Evolutionary conservation across 2,113 vertebrate genomes (phyloP).

Genomic region (Trichomycterus rosablanca): DNA sequence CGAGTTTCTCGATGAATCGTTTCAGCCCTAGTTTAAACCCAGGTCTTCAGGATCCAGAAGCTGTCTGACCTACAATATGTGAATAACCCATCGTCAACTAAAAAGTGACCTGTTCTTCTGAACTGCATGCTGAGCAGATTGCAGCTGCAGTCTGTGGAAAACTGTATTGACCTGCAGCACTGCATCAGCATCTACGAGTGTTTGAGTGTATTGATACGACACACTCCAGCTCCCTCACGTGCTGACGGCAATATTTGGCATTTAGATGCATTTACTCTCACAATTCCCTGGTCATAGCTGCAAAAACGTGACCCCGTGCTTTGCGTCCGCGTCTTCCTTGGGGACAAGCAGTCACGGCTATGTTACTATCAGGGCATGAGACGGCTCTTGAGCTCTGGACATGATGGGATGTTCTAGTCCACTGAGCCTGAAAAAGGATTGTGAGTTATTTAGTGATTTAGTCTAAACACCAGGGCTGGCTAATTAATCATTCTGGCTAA

Average conservation of each 20-base stretch:
- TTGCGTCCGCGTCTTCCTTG: not conserved
- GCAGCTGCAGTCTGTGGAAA: not conserved
- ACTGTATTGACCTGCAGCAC: constrained; percentile 16
- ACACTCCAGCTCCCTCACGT: not conserved
- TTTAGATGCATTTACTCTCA: constrained; percentile 15
- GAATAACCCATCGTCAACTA: not conserved
- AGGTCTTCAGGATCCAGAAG: too few relatives aligned
- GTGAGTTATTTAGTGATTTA: not conserved
- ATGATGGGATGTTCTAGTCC: not conserved
- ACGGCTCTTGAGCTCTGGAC: not conserved
- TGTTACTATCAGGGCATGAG: not conserved
- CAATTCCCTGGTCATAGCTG: constrained; percentile 15
- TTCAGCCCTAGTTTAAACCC: too few relatives aligned
- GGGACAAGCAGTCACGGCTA: not conserved
- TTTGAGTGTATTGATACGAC: not conserved
- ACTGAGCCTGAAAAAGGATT: not conserved
- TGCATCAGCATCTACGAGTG: not conserved
- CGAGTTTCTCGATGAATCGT: too few relatives aligned
- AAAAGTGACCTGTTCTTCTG: not conserved
- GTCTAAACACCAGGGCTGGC: too few relatives aligned
- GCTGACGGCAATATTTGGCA: constrained; percentile 18
- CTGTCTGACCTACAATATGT: too few relatives aligned
- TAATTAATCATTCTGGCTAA: constrained; percentile 12
- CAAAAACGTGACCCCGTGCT: constrained; percentile 25
- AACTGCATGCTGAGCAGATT: not conserved